These are phyloP conservation scores for Tachina fera DNA, from an alignment of 2,888 invertebrate species.

Conservation along the genomic window DNA sequence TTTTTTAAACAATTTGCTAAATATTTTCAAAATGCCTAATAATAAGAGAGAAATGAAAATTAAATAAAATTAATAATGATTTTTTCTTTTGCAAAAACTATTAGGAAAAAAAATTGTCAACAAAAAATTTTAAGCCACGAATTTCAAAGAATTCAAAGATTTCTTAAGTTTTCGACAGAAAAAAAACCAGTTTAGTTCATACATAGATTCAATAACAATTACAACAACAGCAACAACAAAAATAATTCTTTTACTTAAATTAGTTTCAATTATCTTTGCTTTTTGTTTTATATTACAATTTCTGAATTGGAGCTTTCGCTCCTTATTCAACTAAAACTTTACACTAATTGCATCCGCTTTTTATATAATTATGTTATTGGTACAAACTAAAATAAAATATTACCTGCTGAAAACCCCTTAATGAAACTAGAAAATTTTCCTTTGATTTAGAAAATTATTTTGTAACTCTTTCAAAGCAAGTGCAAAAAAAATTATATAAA, in stretches of 20 bases:
- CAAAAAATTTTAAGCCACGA: background rate
- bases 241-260: background rate
- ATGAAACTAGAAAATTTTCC: slow-evolving; percentile 16
- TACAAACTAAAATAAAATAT: background rate
- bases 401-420: slow-evolving; percentile 11
- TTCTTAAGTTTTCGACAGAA: too few species aligned
- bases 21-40: slow-evolving; percentile 3
- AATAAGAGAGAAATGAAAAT: background rate
- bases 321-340: background rate
- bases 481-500: background rate
- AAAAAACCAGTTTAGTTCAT: too few species aligned
- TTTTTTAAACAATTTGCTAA: background rate
- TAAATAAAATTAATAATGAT: background rate
- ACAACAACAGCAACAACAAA: background rate
- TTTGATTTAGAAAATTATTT: slow-evolving; percentile 1
- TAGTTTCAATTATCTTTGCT: background rate
- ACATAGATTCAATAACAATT: too few species aligned
- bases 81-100: background rate
- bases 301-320: background rate
- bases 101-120: background rate
- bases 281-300: background rate
- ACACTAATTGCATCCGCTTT: slow-evolving; percentile 26
- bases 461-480: background rate
- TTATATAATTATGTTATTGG: background rate
- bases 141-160: background rate